Evolutionary conservation across 2,797 vertebrate genomes (phyloP).

Genomic region (Brachyalestes nurse): DNA sequence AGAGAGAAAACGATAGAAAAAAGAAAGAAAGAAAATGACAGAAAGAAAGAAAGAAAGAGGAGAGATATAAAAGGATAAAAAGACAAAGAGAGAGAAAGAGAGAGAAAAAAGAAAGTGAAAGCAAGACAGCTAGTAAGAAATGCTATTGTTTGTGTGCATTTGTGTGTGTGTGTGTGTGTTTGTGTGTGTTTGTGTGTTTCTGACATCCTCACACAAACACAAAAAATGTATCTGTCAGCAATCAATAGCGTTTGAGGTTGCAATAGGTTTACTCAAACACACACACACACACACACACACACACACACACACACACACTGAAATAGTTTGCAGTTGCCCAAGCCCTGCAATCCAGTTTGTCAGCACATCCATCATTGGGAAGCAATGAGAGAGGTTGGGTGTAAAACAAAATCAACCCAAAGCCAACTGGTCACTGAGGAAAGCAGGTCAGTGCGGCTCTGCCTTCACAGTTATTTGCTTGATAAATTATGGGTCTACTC

Average conservation of each 20-base stretch:
- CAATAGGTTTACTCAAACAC: neutral
- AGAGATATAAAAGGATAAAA: neutral
- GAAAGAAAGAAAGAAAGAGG: neutral
- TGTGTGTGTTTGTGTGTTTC: neutral
- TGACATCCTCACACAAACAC: neutral
- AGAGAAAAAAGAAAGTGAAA: neutral
- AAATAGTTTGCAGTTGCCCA: neutral
- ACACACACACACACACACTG: conserved; percentile 21
- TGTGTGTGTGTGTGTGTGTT: neutral
- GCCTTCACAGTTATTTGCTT: neutral
- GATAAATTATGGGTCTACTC: neutral
- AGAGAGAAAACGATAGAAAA: neutral
- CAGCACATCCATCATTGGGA: conserved; percentile 5
- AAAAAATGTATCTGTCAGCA: conserved; percentile 8
- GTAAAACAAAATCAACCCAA: conserved; percentile 2
- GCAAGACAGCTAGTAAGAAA: neutral
- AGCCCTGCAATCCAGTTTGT: neutral
- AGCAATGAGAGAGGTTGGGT: neutral
- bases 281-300: neutral
- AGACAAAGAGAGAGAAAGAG: neutral
- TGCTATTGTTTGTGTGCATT: neutral
- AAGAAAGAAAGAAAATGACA: neutral
- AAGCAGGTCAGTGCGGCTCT: neutral
- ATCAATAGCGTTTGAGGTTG: conserved; percentile 12
- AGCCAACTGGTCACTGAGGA: neutral